These are phyloP conservation scores for Burhinus bistriatus DNA, from an alignment of 2,113 vertebrate species.

Conservation along the genomic window DNA sequence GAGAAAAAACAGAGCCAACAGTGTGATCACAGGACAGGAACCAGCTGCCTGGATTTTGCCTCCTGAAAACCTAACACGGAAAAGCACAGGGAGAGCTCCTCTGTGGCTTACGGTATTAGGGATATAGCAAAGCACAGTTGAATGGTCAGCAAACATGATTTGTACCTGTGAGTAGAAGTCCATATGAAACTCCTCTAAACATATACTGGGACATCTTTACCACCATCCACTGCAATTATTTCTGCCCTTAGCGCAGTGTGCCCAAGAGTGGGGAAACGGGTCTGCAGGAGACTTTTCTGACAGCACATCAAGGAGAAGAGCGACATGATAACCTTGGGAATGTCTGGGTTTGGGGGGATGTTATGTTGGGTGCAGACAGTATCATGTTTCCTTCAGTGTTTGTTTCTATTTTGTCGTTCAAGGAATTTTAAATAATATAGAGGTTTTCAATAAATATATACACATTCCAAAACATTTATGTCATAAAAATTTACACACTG, in stretches of 20 bases:
- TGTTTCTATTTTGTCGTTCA: background rate
- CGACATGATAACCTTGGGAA: background rate
- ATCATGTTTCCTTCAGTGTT: background rate
- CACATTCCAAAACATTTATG: background rate
- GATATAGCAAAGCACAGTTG: background rate
- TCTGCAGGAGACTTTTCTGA: background rate
- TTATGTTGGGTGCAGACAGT: background rate
- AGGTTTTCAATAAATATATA: background rate
- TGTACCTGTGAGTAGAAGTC: background rate
- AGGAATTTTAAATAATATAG: background rate
- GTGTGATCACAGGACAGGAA: conserved; percentile 56
- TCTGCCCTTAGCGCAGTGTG: background rate
- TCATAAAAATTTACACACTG: background rate
- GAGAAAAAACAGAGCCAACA: conserved; percentile 59
- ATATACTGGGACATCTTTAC: background rate
- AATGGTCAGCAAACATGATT: background rate
- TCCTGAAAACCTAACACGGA: conserved; percentile 48
- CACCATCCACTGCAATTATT: background rate
- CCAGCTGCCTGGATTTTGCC: conserved; percentile 57
- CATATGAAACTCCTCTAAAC: background rate
- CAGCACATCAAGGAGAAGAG: background rate
- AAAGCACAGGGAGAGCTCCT: background rate
- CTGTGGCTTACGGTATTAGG: background rate
- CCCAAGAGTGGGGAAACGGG: background rate
- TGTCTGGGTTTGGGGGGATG: background rate